Percentiles rank a stretch among this genome's conserved stretches.
phyloP scores from a whole-genome alignment of 2,797 vertebrate genomes.

The Aeoliscus strigatus region DNA sequence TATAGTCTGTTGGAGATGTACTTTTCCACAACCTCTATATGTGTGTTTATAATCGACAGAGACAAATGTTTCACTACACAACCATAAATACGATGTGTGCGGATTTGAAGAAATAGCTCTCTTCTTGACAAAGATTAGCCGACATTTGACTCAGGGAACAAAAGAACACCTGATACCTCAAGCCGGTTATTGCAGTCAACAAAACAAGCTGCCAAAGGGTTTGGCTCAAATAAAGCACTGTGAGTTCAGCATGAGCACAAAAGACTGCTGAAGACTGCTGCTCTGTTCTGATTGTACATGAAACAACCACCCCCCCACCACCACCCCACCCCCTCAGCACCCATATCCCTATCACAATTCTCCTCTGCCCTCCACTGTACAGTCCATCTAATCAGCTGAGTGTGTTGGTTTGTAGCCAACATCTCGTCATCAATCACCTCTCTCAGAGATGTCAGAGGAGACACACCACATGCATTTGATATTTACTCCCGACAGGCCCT shows the following conservation, averaged over 20 bases:
- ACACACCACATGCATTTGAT: slow-evolving; percentile 6
- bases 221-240: slow-evolving; percentile 25
- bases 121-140: not conserved
- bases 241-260: slow-evolving; percentile 1
- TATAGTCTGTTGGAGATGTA: too few species aligned
- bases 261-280: slow-evolving; percentile 10
- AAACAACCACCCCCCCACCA: slow-evolving; percentile 7
- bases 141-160: slow-evolving; percentile 16
- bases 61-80: not conserved
- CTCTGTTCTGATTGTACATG: slow-evolving; percentile 11
- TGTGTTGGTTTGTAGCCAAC: slow-evolving; percentile 43
- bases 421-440: slow-evolving; percentile 17
- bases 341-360: slow-evolving; percentile 11
- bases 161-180: slow-evolving; percentile 43
- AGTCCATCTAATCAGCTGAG: slow-evolving; percentile 54
- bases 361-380: slow-evolving; percentile 6
- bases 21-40: too few species aligned
- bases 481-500: not conserved
- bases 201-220: slow-evolving; percentile 47
- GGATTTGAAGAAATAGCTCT: not conserved
- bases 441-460: slow-evolving; percentile 12
- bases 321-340: not conserved
- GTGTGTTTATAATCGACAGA: not conserved
- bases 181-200: slow-evolving; percentile 51
- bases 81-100: not conserved